Evolutionary conservation across 2,113 vertebrate species (phyloP), one percentile per base, ranked within the genome.

Genomic region (Choloepus hoffmanni): DNA sequence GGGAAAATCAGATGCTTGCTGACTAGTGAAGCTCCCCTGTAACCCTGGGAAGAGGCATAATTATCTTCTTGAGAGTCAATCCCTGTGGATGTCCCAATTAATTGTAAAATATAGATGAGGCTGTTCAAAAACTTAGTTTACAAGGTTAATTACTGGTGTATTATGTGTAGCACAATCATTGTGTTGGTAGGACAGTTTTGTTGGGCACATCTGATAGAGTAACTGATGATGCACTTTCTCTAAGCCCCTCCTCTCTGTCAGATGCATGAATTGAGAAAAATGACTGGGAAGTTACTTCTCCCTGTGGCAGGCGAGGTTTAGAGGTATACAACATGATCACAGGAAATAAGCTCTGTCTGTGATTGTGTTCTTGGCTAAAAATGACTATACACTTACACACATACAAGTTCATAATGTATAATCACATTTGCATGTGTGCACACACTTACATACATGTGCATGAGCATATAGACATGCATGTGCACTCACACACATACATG

Each of bases 61-160:
- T 97, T 79, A 93, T 87, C 63, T 89, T 65, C 89, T 79, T 72
- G 79, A 70, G n/a, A 79, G 40, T 36, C 90, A 15, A 3, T 87
- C 84, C 90, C 92, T 62, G 95, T 72, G 85, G 88, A 8, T 79
- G 28, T n/a, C 60, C 90, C 92, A 92, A 96, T 96, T 97, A 90
- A 96, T 79, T 79, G 26, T 94, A 90, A 94, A 88, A 81, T 89
- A 40, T 18, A 93, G 82, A 65, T 23, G 85, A 95, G 40, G 50
- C 55, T 94, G 50, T 62, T 89, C 89, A 96, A 30, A 93, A 95
- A 90, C 36, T 40, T 12, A 92, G 91, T 79, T 74, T 85, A 58
- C 73, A 60, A 88, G 96, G 93, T 90, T 83, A 94, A 96, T 86
- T 65, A 24, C 50, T 82, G 91, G 23, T 7, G 14, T 24, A 14